These are phyloP conservation scores for Discoglossus pictus DNA, from an alignment of 2,797 vertebrate species.

Conservation along the genomic window DNA sequence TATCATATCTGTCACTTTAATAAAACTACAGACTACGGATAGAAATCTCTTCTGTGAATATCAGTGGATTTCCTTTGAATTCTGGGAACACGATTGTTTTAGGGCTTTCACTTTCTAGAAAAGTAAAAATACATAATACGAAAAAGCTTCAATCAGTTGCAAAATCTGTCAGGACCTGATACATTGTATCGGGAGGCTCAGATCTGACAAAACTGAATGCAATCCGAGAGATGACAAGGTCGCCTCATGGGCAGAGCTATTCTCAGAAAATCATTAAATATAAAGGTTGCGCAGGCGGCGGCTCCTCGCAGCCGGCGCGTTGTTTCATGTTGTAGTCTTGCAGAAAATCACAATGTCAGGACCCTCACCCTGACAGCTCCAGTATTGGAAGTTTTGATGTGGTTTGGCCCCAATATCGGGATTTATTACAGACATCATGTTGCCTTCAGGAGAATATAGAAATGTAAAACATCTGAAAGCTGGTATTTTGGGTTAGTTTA, in stretches of 20 bases:
- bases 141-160: conserved; percentile 25
- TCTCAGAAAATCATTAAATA: conserved; percentile 43
- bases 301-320: conserved; percentile 12
- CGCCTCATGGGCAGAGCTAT: conserved; percentile 32
- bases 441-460: too few relatives aligned
- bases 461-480: too few relatives aligned
- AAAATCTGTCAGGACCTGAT: conserved; percentile 13
- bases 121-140: too few relatives aligned
- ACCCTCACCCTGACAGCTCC: neutral
- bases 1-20: too few relatives aligned
- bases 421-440: too few relatives aligned
- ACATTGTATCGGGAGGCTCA: conserved; percentile 16
- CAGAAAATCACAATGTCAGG: conserved; percentile 21
- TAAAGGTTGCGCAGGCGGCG: conserved; percentile 35
- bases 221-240: conserved; percentile 49
- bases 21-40: too few relatives aligned
- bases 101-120: too few relatives aligned
- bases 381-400: neutral
- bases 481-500: too few relatives aligned
- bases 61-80: too few relatives aligned
- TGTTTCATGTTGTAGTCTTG: conserved; percentile 19
- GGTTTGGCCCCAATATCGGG: too few relatives aligned
- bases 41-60: too few relatives aligned
- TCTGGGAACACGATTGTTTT: too few relatives aligned
- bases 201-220: conserved; percentile 22